Base-by-base conservation (phyloP, 1,140 invertebrate genomes). In the Calosoma granatense region DNA sequence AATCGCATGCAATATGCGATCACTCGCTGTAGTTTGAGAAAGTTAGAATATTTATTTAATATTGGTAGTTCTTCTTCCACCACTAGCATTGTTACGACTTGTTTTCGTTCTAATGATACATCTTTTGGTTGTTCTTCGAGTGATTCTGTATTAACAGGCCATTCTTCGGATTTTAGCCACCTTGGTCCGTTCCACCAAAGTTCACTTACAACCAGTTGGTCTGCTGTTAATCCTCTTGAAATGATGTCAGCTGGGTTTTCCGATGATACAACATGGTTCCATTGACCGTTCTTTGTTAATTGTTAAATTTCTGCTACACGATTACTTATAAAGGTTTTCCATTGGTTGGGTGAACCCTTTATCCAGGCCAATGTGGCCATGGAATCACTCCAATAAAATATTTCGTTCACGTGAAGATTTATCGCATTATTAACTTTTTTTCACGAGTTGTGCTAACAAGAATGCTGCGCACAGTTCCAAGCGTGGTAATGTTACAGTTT, bases 291-390 rank as follows among this genome's bases (percentile, higher is more conserved):
- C 3, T 20, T 6, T 12, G 58, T 52, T 6, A 55, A 23, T 20
- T 56, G 51, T 41, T 69, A 67, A 15, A 74, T 72, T 60, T 68
- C 54, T 9, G 59, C 17, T 0, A 72, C 59, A 36, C 71, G 54
- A 58, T 71, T 74, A 1, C 65, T 67, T 0, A 74, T 70, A 61
- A 69, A 75, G 1, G 64, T 67, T 56, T 74, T 69, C 39, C 66
- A 64, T 17, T 11, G 14, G 47, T 60, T 51, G 14, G 64, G 47
- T n/a, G 55, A 23, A 43, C 54, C 59, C 22, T 57, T 54, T 41
- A 70, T 55, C 67, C 64, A 69, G 56, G 60, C 23, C 9, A 68
- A 41, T 1, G 60, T 57, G 22, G 66, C 60, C 39, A 57, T 59
- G 1, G 61, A 66, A 57, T 65, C 62, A 20, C 58, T 59, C 62